Base-by-base conservation (phyloP, 2,113 vertebrate species). In the Lepisosteus osseus region DNA sequence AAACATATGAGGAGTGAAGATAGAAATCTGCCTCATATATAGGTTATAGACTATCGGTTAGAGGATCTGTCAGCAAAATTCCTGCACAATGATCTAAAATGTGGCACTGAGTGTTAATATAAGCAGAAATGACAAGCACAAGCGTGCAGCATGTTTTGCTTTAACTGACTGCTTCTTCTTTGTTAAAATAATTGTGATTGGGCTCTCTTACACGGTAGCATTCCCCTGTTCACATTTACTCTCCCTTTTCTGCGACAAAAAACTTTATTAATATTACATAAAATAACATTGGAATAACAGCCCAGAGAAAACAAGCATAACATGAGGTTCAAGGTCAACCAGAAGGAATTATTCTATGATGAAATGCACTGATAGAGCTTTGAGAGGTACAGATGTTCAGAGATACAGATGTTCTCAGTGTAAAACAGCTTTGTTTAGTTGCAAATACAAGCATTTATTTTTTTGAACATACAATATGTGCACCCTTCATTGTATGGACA, bases 41-140 rank as follows among this genome's bases (percentile, higher is more conserved):
- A 66, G 57, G 71, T 63, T 68, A 47, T 40, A 44, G 70, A 15
- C 51, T 64, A 64, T 45, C 55, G 57, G 56, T 68, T 54, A 11
- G 47, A 72, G 69, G 41, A 51, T 1, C 71, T 17, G 66, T 62
- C 65, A 63, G 40, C 57, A 41, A 68, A 69, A 63, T 54, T 54
- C 40, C 61, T 47, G 41, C 40, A 71, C 51, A 54, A 42, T 64
- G 43, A 71, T 59, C 57, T 59, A 13, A 59, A 59, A 59, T 59
- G 57, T n/a, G 57, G 57, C 57, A 59, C 14, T 15, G 13, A 4
- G 12, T n/a, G 14, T 59, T 59, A 59, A 8, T 13, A 59, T 13
- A 59, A n/a, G 57, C n/a, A 59, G 5, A 59, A 59, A 59, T 79
- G 86, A 59, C 57, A 59, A 59, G 57, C 57, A 59, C 57, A 59